These are phyloP conservation scores for Andrena minutula DNA, from an alignment of 2,888 invertebrate genomes.

Conservation along the genomic window DNA sequence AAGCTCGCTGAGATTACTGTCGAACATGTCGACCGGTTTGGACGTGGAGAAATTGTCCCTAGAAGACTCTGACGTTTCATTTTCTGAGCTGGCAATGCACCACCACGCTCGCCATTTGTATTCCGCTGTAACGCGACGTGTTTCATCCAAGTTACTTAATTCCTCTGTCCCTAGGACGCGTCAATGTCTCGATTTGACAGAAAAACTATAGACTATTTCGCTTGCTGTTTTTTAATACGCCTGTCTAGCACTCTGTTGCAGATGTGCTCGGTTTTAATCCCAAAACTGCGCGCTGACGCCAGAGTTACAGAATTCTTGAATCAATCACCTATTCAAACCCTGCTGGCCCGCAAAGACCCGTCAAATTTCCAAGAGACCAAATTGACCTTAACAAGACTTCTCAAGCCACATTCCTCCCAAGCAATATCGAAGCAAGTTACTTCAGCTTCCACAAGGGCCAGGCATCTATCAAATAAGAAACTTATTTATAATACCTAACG, in stretches of 20 bases:
- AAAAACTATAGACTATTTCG: conserved; percentile 6
- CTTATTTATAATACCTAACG: conserved; percentile 40
- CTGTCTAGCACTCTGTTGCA: neutral
- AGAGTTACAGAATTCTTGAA: neutral
- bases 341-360: neutral
- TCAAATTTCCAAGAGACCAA: neutral
- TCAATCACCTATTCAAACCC: neutral
- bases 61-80: conserved; percentile 69
- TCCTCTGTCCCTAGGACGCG: neutral
- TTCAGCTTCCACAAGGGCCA: conserved; percentile 12
- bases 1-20: conserved; percentile 70
- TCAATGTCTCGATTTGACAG: neutral
- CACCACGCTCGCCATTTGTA: conserved; percentile 53
- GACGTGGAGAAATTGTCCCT: conserved; percentile 70
- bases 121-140: conserved; percentile 39
- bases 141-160: conserved; percentile 41
- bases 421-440: conserved; percentile 15
- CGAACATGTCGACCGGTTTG: conserved; percentile 69
- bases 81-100: conserved; percentile 59
- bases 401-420: neutral
- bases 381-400: neutral
- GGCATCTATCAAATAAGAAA: conserved; percentile 50
- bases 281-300: neutral
- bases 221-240: too few species aligned
- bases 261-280: neutral